Percentiles rank a stretch among this genome's conserved stretches.
phyloP scores from a whole-genome alignment of 2,797 vertebrate genomes.

The Lates japonicus region DNA sequence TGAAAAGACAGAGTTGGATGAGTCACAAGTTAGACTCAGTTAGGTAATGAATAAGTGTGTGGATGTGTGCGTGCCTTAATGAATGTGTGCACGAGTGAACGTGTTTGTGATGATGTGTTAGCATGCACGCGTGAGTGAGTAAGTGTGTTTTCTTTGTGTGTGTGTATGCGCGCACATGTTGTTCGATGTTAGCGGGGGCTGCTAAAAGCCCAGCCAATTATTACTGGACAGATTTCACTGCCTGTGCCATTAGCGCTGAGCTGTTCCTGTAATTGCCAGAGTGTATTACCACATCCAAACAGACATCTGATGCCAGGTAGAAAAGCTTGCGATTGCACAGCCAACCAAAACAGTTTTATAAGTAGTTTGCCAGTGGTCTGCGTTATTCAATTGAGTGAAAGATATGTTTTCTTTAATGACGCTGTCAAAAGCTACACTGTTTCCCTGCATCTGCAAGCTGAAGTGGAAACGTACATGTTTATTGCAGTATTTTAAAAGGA shows the following conservation, averaged over 20 bases:
- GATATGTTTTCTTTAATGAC: slow-evolving; percentile 7
- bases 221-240: slow-evolving; percentile 61
- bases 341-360: slow-evolving; percentile 37
- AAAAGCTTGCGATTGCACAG: slow-evolving; percentile 25
- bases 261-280: slow-evolving; percentile 44
- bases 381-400: background rate
- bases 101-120: slow-evolving; percentile 52
- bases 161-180: slow-evolving; percentile 10
- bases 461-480: background rate
- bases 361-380: slow-evolving; percentile 21
- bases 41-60: background rate
- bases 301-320: slow-evolving; percentile 44
- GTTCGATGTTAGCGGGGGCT: slow-evolving; percentile 32
- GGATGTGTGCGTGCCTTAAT: slow-evolving; percentile 10
- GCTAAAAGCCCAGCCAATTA: slow-evolving; percentile 60
- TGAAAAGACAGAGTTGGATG: background rate
- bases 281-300: slow-evolving; percentile 43
- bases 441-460: background rate
- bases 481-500: background rate
- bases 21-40: too few species aligned
- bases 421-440: background rate
- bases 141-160: slow-evolving; percentile 15
- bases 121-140: slow-evolving; percentile 34
- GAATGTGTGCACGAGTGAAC: slow-evolving; percentile 36
- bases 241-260: slow-evolving; percentile 50